These are phyloP conservation scores for Urocyon cinereoargenteus DNA, from an alignment of 2,797 vertebrate genomes.

Conservation along the genomic window DNA sequence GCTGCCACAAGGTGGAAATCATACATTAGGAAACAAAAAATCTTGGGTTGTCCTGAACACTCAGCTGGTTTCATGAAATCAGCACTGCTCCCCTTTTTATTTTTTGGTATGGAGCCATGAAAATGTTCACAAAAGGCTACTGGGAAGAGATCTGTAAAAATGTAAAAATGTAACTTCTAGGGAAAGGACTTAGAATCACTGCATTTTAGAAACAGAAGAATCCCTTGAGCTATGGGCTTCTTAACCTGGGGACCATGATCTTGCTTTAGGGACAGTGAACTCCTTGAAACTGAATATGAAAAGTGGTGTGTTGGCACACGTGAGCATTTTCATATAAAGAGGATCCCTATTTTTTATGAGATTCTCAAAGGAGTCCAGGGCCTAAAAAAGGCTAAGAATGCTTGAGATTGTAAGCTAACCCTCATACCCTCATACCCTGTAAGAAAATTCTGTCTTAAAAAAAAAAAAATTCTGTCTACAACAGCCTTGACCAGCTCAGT, in stretches of 20 bases:
- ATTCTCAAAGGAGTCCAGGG: conserved; percentile 44
- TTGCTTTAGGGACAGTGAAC: conserved; percentile 8
- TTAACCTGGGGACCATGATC: not conserved
- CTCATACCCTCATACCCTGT: not conserved
- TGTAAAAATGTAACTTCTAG: conserved; percentile 13
- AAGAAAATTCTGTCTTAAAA: not conserved
- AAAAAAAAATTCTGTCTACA: not conserved
- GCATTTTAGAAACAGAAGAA: conserved; percentile 24
- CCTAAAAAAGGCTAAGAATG: conserved; percentile 25
- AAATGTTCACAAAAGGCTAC: conserved; percentile 25
- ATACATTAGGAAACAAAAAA: not conserved
- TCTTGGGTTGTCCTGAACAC: not conserved
- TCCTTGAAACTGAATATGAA: not conserved
- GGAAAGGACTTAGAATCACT: not conserved
- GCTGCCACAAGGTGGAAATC: conserved; percentile 14
- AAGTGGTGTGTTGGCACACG: not conserved
- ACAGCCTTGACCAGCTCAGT: not conserved
- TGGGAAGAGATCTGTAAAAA: not conserved
- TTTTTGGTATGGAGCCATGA: not conserved
- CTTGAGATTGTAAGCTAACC: not conserved
- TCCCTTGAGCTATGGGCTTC: not conserved
- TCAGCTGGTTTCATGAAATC: conserved; percentile 27
- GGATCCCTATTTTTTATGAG: not conserved
- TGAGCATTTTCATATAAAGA: not conserved
- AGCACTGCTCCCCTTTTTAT: not conserved